A percentile compares a stretch with the other conserved stretches of the same genome.
Conservation (phyloP, 2,113 vertebrate genomes). For the Regulus satrapa region DNA sequence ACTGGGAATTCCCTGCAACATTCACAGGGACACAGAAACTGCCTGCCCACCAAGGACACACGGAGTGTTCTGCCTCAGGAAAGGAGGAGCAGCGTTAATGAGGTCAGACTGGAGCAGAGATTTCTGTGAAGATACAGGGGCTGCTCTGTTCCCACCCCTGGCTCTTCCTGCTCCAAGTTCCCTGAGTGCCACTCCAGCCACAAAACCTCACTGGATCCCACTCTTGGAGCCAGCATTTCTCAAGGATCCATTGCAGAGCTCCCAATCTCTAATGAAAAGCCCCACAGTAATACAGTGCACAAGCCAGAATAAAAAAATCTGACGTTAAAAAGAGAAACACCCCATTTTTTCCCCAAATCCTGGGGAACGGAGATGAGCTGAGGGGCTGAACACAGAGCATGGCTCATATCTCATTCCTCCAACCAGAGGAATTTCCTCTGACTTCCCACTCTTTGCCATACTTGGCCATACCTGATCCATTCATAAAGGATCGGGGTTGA, state of each 20-base stretch:
- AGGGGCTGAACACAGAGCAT: neutral
- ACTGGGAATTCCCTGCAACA: neutral
- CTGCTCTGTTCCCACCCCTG: neutral
- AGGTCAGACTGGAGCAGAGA: neutral
- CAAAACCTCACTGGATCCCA: neutral
- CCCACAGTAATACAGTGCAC: neutral
- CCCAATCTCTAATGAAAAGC: neutral
- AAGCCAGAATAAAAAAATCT: neutral
- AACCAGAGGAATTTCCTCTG: neutral
- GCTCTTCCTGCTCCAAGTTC: neutral
- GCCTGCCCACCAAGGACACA: neutral
- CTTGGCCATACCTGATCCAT: neutral
- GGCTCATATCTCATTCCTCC: neutral
- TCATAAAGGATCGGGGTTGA: neutral
- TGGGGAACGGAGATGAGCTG: neutral
- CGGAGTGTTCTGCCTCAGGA: neutral
- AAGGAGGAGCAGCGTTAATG: neutral
- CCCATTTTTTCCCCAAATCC: neutral
- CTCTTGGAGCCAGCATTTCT: neutral
- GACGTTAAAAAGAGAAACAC: rapidly evolving
- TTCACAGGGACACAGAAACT: neutral
- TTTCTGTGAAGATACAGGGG: neutral
- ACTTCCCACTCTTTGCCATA: neutral
- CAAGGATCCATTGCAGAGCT: neutral
- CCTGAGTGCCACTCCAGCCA: neutral